phyloP scores from a whole-genome alignment of 2,113 vertebrate species.

The Eurystomus gularis region DNA sequence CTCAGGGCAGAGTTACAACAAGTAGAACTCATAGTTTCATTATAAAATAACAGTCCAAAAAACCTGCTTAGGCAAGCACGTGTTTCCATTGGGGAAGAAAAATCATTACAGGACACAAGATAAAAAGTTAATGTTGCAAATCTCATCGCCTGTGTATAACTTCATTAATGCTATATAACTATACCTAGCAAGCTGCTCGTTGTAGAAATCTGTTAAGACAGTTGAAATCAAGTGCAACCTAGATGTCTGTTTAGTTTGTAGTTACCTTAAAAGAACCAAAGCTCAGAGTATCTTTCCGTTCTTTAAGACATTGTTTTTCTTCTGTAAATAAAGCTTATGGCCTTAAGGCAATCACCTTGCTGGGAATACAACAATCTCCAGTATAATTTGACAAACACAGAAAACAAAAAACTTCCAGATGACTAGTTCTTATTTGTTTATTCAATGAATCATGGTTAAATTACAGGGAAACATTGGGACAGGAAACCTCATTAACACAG shows the following conservation, averaged over 20 bases:
- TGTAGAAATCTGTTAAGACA: not conserved
- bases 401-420: not conserved
- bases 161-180: conserved; percentile 39
- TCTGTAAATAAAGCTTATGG: not conserved
- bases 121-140: conserved; percentile 63
- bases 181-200: not conserved
- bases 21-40: conserved; percentile 36
- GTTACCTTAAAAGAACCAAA: not conserved
- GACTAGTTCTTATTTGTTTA: not conserved
- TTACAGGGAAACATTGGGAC: not conserved
- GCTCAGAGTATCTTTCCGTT: not conserved
- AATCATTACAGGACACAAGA: conserved; percentile 56
- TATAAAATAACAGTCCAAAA: conserved; percentile 17
- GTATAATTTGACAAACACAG: not conserved
- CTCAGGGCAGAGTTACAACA: not conserved
- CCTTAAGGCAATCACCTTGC: not conserved
- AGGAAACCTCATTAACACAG: not conserved
- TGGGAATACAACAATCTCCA: not conserved
- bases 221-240: not conserved
- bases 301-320: not conserved
- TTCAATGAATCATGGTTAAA: not conserved
- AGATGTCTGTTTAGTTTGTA: not conserved
- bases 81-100: conserved; percentile 48
- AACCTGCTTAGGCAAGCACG: conserved; percentile 41
- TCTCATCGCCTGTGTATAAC: conserved; percentile 34